Evolutionary conservation across 2,797 vertebrate species (phyloP), one percentile per base, ranked within the genome.

Genomic region (Rhadinocentrus ornatus): DNA sequence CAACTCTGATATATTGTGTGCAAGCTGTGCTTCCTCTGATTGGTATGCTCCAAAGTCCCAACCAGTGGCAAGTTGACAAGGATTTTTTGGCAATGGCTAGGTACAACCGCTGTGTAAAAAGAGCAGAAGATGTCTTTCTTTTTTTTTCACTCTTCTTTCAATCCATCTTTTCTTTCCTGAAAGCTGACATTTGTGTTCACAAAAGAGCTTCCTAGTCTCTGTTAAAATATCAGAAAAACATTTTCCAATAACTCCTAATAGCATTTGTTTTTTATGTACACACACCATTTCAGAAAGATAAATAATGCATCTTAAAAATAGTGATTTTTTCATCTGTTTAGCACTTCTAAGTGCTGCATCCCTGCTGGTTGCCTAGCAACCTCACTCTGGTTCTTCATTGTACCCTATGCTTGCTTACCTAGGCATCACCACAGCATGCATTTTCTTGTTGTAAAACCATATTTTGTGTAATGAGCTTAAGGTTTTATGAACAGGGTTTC

Each of bases 311-410:
- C 22, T 26, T 26, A 26, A 13, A 26, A 53, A 53, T 15, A 27
- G 20, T 56, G 29, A 26, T 11, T 37, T 26, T 6, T 58, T 58
- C n/a, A 22, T 58, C 10, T 35, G 58, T 18, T 27, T 27, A 26
- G 24, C 58, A 18, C 8, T 60, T 41, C 13, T 18, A n/a, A n/a
- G 32, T 37, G 48, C 34, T 29, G 26, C 50, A 29, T 65, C 34
- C 41, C 50, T 39, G 4, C 34, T 32, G 65, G 41, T 50, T 68
- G 31, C 31, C 22, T 68, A 26, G 66, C 66, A 59, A 15, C 41
- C 29, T 35, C n/a, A 26, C 24, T 22, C 5, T 29, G 27, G 22
- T 24, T 52, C 10, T 26, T 56, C 3, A 54, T 18, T 53, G 31
- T 34, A n/a, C 16, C 20, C 3, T 32, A 8, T 15, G 10, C 18